Evolutionary conservation across 2,888 invertebrate genomes (phyloP).

Genomic region (Salticus scenicus): DNA sequence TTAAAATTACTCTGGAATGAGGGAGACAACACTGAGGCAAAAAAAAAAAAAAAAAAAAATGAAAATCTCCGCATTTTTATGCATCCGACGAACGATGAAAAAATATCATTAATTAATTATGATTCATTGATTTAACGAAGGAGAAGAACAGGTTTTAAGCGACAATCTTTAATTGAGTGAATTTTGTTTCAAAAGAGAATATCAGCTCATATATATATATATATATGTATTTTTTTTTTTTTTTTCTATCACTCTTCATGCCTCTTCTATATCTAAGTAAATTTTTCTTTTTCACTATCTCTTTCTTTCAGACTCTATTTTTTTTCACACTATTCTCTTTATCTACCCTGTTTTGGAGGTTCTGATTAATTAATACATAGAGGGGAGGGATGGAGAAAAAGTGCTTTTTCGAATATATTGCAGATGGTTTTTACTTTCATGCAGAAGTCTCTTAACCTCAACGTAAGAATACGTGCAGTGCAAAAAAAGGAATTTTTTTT

Average conservation of each 20-base stretch:
- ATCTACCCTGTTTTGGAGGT: conserved; percentile 50
- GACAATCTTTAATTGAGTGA: conserved; percentile 69
- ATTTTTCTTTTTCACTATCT: conserved; percentile 53
- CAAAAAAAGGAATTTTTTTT: conserved; percentile 11
- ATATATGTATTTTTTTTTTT: no score
- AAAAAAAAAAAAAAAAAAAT: conserved; percentile 21
- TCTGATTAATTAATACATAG: conserved; percentile 64
- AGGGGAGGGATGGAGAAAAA: conserved; percentile 12
- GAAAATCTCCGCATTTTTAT: conserved; percentile 22
- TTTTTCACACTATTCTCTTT: conserved; percentile 65
- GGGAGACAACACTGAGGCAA: neutral
- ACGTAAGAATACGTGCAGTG: neutral
- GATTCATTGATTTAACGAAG: conserved; percentile 66
- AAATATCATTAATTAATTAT: conserved; percentile 70
- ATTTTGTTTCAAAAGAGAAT: conserved; percentile 60
- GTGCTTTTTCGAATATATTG: conserved; percentile 35
- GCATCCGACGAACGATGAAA: conserved; percentile 41
- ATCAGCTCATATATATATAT: conserved; percentile 47
- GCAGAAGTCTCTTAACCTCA: conserved; percentile 33
- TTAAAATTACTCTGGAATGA: conserved; percentile 51
- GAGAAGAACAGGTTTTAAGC: conserved; percentile 53
- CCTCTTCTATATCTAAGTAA: neutral
- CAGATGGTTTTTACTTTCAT: conserved; percentile 47
- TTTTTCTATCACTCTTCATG: no score
- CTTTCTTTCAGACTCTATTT: conserved; percentile 67